These are phyloP conservation scores for Lasioglossum pauxillum DNA, from an alignment of 2,888 invertebrate genomes.

Conservation along the genomic window DNA sequence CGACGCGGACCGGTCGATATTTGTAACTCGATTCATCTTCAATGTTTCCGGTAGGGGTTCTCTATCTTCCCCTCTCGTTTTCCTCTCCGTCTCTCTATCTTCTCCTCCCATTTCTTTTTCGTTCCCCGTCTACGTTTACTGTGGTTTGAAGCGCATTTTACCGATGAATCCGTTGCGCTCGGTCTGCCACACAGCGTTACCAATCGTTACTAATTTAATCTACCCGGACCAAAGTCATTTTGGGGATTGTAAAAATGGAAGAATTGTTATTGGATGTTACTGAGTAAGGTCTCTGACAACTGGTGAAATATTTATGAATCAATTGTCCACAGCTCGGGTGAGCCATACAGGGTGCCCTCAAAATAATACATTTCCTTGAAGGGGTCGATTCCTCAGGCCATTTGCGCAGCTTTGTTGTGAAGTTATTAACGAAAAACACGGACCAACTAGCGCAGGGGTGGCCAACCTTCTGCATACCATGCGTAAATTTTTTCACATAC, in stretches of 20 bases:
- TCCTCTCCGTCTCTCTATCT: not conserved
- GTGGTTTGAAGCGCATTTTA: not conserved
- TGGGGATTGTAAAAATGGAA: not conserved
- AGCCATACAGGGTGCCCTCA: too few relatives aligned
- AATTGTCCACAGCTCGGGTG: too few relatives aligned
- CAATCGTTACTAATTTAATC: not conserved
- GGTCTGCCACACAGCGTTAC: not conserved
- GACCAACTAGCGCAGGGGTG: too few relatives aligned
- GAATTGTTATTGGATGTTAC: not conserved
- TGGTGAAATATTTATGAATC: not conserved
- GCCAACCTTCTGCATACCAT: too few relatives aligned
- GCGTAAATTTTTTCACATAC: too few relatives aligned
- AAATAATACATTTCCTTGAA: too few relatives aligned
- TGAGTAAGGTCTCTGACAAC: not conserved
- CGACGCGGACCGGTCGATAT: conserved; percentile 25
- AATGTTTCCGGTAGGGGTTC: not conserved
- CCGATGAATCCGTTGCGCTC: not conserved
- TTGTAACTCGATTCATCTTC: conserved; percentile 40
- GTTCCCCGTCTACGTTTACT: not conserved
- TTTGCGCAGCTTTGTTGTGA: too few relatives aligned
- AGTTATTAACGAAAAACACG: too few relatives aligned
- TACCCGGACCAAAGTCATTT: not conserved
- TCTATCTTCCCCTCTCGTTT: not conserved
- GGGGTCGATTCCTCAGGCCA: too few relatives aligned
- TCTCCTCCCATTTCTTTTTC: not conserved